These are phyloP conservation scores for Esperia sulphurella DNA, from an alignment of 2,888 invertebrate species.

Conservation along the genomic window DNA sequence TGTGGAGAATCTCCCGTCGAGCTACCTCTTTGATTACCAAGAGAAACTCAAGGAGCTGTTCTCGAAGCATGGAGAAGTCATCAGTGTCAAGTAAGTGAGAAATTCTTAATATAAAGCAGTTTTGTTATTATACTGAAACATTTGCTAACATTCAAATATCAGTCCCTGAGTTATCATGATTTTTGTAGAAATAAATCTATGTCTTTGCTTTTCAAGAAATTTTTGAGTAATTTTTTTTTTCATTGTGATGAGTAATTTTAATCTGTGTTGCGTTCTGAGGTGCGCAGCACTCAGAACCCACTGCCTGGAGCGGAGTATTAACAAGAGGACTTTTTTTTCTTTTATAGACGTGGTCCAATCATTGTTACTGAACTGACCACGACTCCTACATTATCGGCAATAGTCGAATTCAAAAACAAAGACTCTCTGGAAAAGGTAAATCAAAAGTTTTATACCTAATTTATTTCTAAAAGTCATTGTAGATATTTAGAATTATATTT, in stretches of 20 bases:
- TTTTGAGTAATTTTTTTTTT: not conserved
- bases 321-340: slow-evolving; percentile 73
- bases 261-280: slow-evolving; percentile 40
- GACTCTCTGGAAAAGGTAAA: slow-evolving; percentile 76
- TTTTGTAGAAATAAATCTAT: slow-evolving; percentile 18
- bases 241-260: slow-evolving; percentile 5
- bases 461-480: slow-evolving; percentile 40
- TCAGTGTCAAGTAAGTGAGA: slow-evolving; percentile 59
- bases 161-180: slow-evolving; percentile 46
- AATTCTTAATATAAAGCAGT: slow-evolving; percentile 9
- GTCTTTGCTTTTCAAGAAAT: slow-evolving; percentile 7
- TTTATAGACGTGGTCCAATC: slow-evolving; percentile 79
- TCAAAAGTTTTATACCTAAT: slow-evolving; percentile 70
- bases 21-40: slow-evolving; percentile 71
- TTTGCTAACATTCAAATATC: slow-evolving; percentile 76
- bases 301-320: slow-evolving; percentile 61
- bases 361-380: slow-evolving; percentile 79
- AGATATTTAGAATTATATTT: slow-evolving; percentile 29
- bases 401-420: slow-evolving; percentile 80
- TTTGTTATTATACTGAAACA: slow-evolving; percentile 21
- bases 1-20: slow-evolving; percentile 68
- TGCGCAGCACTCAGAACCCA: slow-evolving; percentile 49
- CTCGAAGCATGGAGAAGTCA: slow-evolving; percentile 68
- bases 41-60: slow-evolving; percentile 73
- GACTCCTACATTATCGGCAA: slow-evolving; percentile 78